These are phyloP conservation scores for Zaprionus capensis DNA, from an alignment of 1,140 invertebrate genomes.

Conservation along the genomic window DNA sequence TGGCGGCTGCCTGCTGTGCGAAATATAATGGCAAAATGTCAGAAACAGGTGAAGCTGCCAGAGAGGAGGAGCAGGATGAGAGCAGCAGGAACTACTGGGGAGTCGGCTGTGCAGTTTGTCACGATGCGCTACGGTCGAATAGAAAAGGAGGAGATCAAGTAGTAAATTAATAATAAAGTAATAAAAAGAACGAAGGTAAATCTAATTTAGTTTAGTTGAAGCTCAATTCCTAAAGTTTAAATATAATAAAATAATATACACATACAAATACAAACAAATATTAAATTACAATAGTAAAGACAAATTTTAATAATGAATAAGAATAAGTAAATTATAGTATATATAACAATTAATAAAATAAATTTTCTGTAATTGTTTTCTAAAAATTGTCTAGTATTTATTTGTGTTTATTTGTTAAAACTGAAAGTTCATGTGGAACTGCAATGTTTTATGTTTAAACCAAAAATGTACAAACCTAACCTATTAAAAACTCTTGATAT, in stretches of 20 bases:
- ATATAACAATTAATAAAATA: no score
- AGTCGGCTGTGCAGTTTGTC: background rate
- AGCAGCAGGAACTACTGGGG: background rate
- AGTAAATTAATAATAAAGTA: no score
- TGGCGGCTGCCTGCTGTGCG: conserved; percentile 71
- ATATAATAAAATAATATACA: no score
- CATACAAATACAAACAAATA: no score
- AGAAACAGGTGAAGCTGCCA: conserved; percentile 68
- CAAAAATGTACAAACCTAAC: no score
- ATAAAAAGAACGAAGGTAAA: background rate
- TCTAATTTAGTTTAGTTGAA: background rate
- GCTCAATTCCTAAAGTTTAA: background rate
- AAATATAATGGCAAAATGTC: conserved; percentile 74
- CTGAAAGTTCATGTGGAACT: no score
- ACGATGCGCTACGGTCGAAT: background rate
- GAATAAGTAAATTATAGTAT: no score
- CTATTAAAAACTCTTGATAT: no score
- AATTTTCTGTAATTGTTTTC: no score
- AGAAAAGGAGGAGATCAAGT: background rate
- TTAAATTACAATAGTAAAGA: background rate
- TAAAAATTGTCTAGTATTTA: no score
- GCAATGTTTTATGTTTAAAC: no score
- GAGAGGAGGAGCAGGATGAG: background rate
- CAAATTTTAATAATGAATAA: background rate
- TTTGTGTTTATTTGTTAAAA: no score